Evolutionary conservation across 2,888 invertebrate species (phyloP), one percentile per base, ranked within the genome.

Genomic region (Pachycephus smyrnensis): DNA sequence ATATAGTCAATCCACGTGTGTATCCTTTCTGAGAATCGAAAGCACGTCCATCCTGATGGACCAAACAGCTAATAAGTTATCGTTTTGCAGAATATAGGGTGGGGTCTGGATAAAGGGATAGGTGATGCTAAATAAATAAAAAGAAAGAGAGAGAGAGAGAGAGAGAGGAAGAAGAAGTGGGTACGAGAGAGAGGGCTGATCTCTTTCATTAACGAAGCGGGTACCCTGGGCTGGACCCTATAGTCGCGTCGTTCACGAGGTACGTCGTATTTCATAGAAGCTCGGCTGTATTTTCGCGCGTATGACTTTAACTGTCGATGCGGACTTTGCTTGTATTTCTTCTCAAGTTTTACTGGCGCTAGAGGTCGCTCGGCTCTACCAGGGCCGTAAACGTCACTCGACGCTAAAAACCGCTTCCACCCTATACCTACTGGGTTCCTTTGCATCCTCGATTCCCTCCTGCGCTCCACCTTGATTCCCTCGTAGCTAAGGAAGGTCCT

Each of bases 261-360:
- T 83, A 84, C 81, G 86, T 87, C 89, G 87, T 90, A 90, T 88
- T 88, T 89, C 88, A 89, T 88, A 87, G 85, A 86, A 85, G 85
- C 84, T 86, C 82, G 86, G 86, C 81, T 87, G 85, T 89, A 90
- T 90, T 90, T 90, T 90, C 89, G 88, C 88, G 88, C 89, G 87
- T 89, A 90, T 88, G 90, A 90, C 90, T 90, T 90, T 90, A 90
- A 90, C 88, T 88, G 88, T 89, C 88, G 89, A 89, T 88, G 87
- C 83, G 86, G 82, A 88, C 85, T 87, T 88, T 85, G 87, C 85
- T 87, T 89, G 85, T 89, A 87, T 88, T 89, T 88, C 86, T 89
- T 85, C 85, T 87, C 82, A 85, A 87, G 87, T 89, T 89, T 89
- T 89, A 89, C 88, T 88, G 87, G 85, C 88, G 86, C 88, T 86